Base-by-base conservation (phyloP, 2,797 vertebrate species). In the Tarsius wallacei region DNA sequence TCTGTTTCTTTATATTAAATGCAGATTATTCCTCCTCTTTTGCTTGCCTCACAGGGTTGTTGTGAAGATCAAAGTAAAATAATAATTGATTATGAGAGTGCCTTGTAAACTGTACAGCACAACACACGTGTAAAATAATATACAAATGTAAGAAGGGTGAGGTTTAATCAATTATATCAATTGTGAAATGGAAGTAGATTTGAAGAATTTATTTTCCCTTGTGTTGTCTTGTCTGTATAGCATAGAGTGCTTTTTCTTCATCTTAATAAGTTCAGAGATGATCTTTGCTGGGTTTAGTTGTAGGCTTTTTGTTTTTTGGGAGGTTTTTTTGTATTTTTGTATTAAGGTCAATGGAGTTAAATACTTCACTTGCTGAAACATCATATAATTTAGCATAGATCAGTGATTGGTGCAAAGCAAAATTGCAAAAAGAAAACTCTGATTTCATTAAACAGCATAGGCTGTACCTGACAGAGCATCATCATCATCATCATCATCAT, bases 321-420 rank as follows among this genome's bases (percentile, higher is more conserved):
- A 42, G 42, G 42, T 42, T 57, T 78, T 57, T 77, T 81, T 83
- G 1, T 82, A n/a, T 89, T 64, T 88, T 89, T 61, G 28, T 90
- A 86, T 55, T 94, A 84, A 84, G 22, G 13, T 57, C 51, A 89
- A 4, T 95, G 55, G 78, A 68, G 22, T 86, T 73, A 91, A 91
- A 80, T 64, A 1, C 63, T 81, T 95, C 63, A 53, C 68, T 89
- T 96, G 70, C 70, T 91, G 55, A 91, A 97, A 73, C 28, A n/a
- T 21, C 28, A 33, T 83, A 47, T 55, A 76, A 21, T 71, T 74
- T 97, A 81, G 22, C 57, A 78, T 28, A 96, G 95, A 47, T 68
- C 51, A 76, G 14, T 93, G 81, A 77, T 55, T 26, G 19, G 47
- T 53, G 22, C 64, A 84, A 87, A 95, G 76, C 80, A 80, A 55